These are phyloP conservation scores for Drosophila atripex DNA, from an alignment of 2,888 invertebrate genomes.

Conservation along the genomic window DNA sequence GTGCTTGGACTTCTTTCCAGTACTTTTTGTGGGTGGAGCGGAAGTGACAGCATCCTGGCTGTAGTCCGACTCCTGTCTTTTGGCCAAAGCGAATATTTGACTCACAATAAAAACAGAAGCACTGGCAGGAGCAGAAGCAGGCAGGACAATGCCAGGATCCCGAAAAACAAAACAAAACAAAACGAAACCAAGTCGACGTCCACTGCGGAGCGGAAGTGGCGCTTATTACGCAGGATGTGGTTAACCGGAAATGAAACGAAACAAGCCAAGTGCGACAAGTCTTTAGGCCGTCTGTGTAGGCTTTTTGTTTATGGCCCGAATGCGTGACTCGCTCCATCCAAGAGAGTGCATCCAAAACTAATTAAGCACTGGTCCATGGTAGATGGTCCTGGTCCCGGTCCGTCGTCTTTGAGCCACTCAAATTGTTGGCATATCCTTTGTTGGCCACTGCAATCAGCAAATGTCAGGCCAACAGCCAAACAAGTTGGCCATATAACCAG, in stretches of 20 bases:
- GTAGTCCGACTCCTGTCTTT: constrained; percentile 31
- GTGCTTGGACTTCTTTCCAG: background rate
- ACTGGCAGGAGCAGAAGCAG: background rate
- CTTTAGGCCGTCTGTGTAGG: constrained; percentile 4
- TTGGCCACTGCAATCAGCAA: constrained; percentile 53
- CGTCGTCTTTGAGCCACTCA: constrained; percentile 25
- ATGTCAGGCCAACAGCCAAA: constrained; percentile 42
- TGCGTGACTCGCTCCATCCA: constrained; percentile 23
- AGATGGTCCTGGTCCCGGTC: background rate
- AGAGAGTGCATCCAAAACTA: constrained; percentile 56
- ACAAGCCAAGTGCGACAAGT: constrained; percentile 73
- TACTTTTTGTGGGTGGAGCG: constrained; percentile 41
- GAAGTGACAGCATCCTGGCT: constrained; percentile 70
- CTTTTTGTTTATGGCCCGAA: constrained; percentile 12
- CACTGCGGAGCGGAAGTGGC: constrained; percentile 70
- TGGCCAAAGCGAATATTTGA: constrained; percentile 59
- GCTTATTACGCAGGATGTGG: constrained; percentile 80
- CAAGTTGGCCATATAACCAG: constrained; percentile 3
- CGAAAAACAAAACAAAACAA: constrained; percentile 62
- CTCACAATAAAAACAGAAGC: constrained; percentile 73
- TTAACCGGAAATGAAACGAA: constrained; percentile 80
- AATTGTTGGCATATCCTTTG: constrained; percentile 39
- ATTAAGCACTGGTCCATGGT: constrained; percentile 49
- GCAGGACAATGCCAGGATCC: constrained; percentile 44
- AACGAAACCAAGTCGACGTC: constrained; percentile 71